phyloP scores from a whole-genome alignment of 2,113 vertebrate species.

The Orthonyx spaldingii region DNA sequence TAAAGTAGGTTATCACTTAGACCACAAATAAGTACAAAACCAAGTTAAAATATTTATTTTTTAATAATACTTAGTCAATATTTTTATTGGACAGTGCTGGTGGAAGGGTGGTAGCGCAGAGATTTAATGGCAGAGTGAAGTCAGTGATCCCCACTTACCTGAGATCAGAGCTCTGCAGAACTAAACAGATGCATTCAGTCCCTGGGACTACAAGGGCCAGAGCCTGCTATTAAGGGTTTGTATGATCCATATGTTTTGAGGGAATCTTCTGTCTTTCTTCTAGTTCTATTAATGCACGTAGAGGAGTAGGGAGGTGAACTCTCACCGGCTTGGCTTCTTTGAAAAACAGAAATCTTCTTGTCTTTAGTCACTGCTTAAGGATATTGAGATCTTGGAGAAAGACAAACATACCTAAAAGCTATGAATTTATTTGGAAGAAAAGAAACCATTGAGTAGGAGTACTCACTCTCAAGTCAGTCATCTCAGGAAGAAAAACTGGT shows the following conservation, averaged over 20 bases:
- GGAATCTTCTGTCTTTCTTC: not conserved
- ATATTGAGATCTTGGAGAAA: not conserved
- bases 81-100: not conserved
- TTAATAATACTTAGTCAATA: not conserved
- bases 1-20: not conserved
- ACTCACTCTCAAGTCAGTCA: not conserved
- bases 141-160: not conserved
- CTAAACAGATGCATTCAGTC: not conserved
- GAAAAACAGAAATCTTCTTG: not conserved
- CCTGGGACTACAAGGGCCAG: not conserved
- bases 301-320: not conserved
- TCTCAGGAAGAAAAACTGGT: not conserved
- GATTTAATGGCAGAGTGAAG: not conserved
- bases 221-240: not conserved
- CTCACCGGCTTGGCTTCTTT: not conserved
- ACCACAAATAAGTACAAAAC: not conserved
- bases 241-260: not conserved
- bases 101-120: not conserved
- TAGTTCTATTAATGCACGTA: not conserved
- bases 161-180: not conserved
- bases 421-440: not conserved
- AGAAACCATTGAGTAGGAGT: not conserved
- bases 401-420: not conserved
- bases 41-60: not conserved
- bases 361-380: not conserved